These are phyloP conservation scores for Calidris pygmaea DNA, from an alignment of 2,113 vertebrate genomes.

Conservation along the genomic window DNA sequence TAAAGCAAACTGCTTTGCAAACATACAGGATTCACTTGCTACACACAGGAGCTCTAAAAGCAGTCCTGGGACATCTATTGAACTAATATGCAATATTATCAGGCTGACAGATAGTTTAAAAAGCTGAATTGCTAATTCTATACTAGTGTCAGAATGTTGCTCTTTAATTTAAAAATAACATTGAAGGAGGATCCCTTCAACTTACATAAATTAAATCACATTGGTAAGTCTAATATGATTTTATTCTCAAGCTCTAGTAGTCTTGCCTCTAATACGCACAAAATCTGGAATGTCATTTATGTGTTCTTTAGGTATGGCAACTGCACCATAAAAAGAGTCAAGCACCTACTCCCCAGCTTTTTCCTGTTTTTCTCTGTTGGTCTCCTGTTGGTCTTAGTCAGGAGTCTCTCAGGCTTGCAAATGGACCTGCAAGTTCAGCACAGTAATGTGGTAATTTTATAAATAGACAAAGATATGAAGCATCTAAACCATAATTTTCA, in stretches of 20 bases:
- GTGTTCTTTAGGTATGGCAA: neutral
- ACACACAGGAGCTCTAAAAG: neutral
- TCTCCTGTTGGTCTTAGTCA: neutral
- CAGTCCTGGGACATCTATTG: neutral
- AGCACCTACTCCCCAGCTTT: neutral
- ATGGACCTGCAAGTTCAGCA: neutral
- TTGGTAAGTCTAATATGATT: neutral
- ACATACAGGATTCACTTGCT: neutral
- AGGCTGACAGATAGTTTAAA: neutral
- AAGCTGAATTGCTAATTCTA: neutral
- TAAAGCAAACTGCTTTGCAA: slow-evolving; percentile 8
- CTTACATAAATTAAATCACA: neutral
- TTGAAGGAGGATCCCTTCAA: neutral
- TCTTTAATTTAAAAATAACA: neutral
- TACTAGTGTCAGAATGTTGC: neutral
- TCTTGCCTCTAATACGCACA: neutral
- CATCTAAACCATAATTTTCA: neutral
- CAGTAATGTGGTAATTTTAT: neutral
- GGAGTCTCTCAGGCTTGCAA: neutral
- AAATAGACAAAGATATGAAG: neutral
- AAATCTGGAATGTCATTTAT: neutral
- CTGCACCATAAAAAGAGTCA: neutral
- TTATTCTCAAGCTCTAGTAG: neutral
- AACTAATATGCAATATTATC: neutral
- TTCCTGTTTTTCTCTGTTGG: neutral